Conservation (phyloP, 2,888 invertebrate genomes). For the Saturnia japonica region DNA sequence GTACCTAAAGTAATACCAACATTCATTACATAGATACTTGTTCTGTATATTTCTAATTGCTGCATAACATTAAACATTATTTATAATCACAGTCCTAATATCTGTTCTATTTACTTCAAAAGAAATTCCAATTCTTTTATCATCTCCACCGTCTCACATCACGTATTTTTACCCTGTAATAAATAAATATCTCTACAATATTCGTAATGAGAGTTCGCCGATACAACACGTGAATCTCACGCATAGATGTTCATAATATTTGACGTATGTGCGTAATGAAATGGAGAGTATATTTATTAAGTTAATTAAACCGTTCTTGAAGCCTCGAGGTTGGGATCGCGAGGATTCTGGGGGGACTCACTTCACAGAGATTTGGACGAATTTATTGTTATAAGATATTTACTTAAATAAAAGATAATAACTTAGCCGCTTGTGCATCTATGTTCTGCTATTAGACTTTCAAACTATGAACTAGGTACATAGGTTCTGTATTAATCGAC, state of each 20-base stretch:
- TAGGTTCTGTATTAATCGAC: no score
- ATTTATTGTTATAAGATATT: conserved; percentile 9
- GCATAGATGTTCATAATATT: conserved; percentile 66
- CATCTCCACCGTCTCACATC: no score
- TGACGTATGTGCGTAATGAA: conserved; percentile 79
- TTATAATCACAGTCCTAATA: no score
- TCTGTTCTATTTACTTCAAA: no score
- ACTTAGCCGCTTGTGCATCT: neutral
- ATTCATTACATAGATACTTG: no score
- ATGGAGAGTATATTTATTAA: conserved; percentile 80
- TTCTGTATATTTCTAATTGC: no score
- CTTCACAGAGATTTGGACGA: conserved; percentile 15
- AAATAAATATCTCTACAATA: neutral
- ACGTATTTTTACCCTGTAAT: neutral
- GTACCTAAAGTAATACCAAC: no score
- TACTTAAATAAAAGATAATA: conserved; percentile 6
- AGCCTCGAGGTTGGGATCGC: conserved; percentile 41
- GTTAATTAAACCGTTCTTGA: conserved; percentile 79
- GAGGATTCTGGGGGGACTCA: conserved; percentile 10
- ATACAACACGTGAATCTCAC: conserved; percentile 13
- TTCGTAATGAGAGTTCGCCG: neutral
- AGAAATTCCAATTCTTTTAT: no score
- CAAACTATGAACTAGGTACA: neutral
- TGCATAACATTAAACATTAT: no score
- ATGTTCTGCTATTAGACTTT: neutral